Evolutionary conservation across 2,113 vertebrate species (phyloP), one percentile per base, ranked within the genome.

Genomic region (Pelvicachromis taeniatus): DNA sequence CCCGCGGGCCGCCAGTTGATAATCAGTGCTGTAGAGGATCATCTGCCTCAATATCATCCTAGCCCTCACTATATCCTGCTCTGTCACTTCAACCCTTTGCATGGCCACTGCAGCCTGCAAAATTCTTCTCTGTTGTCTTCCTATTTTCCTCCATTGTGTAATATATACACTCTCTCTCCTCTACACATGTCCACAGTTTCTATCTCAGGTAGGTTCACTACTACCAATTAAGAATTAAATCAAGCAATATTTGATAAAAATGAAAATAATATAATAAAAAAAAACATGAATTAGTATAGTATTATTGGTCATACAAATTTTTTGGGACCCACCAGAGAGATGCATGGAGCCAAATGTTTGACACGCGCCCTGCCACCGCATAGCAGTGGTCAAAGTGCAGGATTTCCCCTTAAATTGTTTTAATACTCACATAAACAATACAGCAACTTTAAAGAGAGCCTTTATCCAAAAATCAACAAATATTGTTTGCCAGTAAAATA

Each of bases 281-380:
- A 65, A 6, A n/a, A n/a, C 2, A 2, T 21, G 38, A 3, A 38
- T 38, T 65, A 40, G 1, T 40, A 38, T 21, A 6, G 0, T 65
- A 40, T 40, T 65, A 12, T n/a, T 38, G 33, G 21, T 65, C 61
- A 65, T 23, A 21, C n/a, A 40, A 3, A 0, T 65, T 65, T 21
- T 13, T 65, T 65, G 13, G 0, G 35, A 23, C 9, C 63, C 63
- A 42, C 4, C 2, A 14, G n/a, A 68, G 35, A 21, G 61, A 35
- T 40, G 61, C 19, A 23, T 40, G 61, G 21, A 42, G 35, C n/a
- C 35, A 3, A 21, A 40, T 40, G 35, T 2, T 68, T 68, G n/a
- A 68, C 35, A 42, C 1, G 0, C 12, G 7, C 38, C 1, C 38
- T 12, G 9, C 12, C 7, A 68, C 3, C 12, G 0, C 35, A 42